Evolutionary conservation across 2,888 invertebrate genomes (phyloP).

Genomic region (Cenopis cana): DNA sequence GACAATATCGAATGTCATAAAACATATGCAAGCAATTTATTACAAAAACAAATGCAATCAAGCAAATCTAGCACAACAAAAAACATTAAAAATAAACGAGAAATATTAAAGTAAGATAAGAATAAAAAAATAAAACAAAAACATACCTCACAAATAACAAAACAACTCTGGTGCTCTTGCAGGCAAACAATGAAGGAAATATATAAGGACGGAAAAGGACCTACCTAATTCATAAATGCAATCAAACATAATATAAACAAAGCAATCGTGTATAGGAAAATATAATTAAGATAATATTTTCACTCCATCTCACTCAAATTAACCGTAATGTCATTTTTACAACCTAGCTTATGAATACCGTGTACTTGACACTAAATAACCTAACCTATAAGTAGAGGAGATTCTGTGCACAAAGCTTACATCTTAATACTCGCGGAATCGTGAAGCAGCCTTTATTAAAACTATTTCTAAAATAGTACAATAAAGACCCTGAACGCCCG

Average conservation of each 20-base stretch:
- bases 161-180: slow-evolving; percentile 76
- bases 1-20: no score
- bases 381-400: slow-evolving; percentile 58
- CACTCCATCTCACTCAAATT: slow-evolving; percentile 64
- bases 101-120: not conserved
- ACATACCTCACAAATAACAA: slow-evolving; percentile 74
- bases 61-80: slow-evolving; percentile 7
- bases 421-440: slow-evolving; percentile 54
- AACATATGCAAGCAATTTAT: not conserved
- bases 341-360: slow-evolving; percentile 67
- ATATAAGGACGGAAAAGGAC: slow-evolving; percentile 71
- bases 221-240: slow-evolving; percentile 60
- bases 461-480: slow-evolving; percentile 81
- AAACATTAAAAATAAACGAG: slow-evolving; percentile 42
- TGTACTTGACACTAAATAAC: slow-evolving; percentile 73
- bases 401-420: slow-evolving; percentile 54
- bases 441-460: slow-evolving; percentile 67
- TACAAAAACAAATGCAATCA: slow-evolving; percentile 12
- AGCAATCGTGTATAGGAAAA: slow-evolving; percentile 57
- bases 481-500: slow-evolving; percentile 71
- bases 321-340: slow-evolving; percentile 74
- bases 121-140: slow-evolving; percentile 61
- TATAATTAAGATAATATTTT: slow-evolving; percentile 60
- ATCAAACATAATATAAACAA: slow-evolving; percentile 55
- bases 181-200: slow-evolving; percentile 60